Percentiles rank a stretch among this genome's conserved stretches.
These are phyloP conservation scores for Potorous gilbertii DNA, from an alignment of 2,797 vertebrate genomes.

Conservation along the genomic window DNA sequence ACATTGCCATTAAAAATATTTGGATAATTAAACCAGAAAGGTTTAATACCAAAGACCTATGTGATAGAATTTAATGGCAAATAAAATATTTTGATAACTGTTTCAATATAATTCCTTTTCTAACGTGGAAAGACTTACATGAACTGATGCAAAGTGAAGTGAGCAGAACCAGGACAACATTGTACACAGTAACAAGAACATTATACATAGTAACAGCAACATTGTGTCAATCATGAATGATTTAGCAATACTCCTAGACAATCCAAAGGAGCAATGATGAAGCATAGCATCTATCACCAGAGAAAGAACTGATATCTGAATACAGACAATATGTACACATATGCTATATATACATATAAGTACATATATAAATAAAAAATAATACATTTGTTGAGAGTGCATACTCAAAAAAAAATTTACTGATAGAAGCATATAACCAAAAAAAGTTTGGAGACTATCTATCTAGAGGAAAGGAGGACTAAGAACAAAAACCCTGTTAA, in stretches of 20 bases:
- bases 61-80: too few relatives aligned
- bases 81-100: not conserved
- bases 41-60: too few relatives aligned
- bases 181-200: not conserved
- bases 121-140: not conserved
- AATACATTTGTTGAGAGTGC: not conserved
- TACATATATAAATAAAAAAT: not conserved
- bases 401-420: not conserved
- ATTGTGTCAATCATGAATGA: not conserved
- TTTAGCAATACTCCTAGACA: not conserved
- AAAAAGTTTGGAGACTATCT: not conserved
- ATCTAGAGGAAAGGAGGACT: too few relatives aligned
- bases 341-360: too few relatives aligned
- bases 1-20: not conserved
- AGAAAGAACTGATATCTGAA: not conserved
- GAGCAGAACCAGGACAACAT: not conserved
- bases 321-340: not conserved
- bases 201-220: not conserved
- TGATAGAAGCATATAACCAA: not conserved
- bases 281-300: not conserved
- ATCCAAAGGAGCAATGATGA: not conserved
- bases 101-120: not conserved
- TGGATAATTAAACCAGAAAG: not conserved
- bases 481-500: not conserved
- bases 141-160: not conserved